phyloP scores from a whole-genome alignment of 1,140 invertebrate genomes.

The Cheumatopsyche charites region DNA sequence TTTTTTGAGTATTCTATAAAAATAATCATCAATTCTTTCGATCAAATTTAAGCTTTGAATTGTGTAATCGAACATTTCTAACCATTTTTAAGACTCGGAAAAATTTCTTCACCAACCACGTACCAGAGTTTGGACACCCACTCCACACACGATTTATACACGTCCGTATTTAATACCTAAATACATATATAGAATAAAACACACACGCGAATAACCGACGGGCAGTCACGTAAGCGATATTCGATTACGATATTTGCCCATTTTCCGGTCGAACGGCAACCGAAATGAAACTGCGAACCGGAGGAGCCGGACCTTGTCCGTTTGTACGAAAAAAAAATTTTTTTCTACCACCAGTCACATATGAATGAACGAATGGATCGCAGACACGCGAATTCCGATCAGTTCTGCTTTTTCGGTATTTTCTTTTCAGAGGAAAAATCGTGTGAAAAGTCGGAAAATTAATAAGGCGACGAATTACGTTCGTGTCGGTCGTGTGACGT shows the following conservation, averaged over 20 bases:
- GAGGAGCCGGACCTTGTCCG: neutral
- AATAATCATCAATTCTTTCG: too few species aligned
- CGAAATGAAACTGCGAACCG: conserved; percentile 23
- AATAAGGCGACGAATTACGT: neutral
- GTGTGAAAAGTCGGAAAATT: conserved; percentile 20
- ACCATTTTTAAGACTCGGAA: too few species aligned
- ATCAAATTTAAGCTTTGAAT: too few species aligned
- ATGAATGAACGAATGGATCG: neutral
- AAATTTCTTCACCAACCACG: too few species aligned
- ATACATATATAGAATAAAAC: neutral
- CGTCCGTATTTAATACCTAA: neutral
- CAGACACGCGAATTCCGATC: neutral
- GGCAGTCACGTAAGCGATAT: conserved; percentile 36
- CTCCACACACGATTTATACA: too few species aligned
- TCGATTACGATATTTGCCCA: conserved; percentile 38
- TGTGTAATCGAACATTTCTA: too few species aligned
- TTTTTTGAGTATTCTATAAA: too few species aligned
- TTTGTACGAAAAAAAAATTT: too few species aligned
- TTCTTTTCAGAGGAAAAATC: too few species aligned
- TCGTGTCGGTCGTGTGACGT: conserved; percentile 10
- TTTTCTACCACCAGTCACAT: too few species aligned
- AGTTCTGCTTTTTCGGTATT: too few species aligned
- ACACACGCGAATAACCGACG: conserved; percentile 24
- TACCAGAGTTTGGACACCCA: too few species aligned
- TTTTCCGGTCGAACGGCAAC: conserved; percentile 26